phyloP scores from a whole-genome alignment of 1,140 invertebrate species.

The Magallana gigas region DNA sequence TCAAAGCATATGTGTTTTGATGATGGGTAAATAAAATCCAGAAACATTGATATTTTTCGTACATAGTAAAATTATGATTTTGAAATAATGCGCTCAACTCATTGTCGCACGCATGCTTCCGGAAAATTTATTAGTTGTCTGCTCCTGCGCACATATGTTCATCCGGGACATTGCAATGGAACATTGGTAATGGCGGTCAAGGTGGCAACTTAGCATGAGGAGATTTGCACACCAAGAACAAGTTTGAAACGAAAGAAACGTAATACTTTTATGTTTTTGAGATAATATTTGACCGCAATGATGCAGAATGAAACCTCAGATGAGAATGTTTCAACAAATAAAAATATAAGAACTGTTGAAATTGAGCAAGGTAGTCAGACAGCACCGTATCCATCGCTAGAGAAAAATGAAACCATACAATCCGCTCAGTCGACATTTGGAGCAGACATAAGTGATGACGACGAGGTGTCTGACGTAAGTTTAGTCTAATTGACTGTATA shows the following conservation, averaged over 20 bases:
- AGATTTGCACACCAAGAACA: conserved; percentile 61
- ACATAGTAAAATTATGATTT: background rate
- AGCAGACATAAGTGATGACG: conserved; percentile 94
- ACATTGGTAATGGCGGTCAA: conserved; percentile 78
- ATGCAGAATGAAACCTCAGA: conserved; percentile 93
- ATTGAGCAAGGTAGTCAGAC: conserved; percentile 70
- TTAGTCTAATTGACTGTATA: background rate
- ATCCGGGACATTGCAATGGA: conserved; percentile 74
- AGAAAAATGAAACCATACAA: conserved; percentile 84
- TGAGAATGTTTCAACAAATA: conserved; percentile 85
- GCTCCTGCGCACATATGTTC: conserved; percentile 71
- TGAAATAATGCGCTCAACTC: background rate
- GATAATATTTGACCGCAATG: conserved; percentile 77
- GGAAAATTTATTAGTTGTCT: conserved; percentile 60
- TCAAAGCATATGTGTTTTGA: too few relatives aligned
- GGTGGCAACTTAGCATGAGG: conserved; percentile 74
- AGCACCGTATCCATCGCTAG: conserved; percentile 68
- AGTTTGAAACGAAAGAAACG: conserved; percentile 47
- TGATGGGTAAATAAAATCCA: background rate
- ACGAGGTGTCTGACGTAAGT: conserved; percentile 93
- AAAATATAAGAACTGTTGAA: conserved; percentile 79
- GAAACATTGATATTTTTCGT: background rate
- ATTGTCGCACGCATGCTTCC: conserved; percentile 36
- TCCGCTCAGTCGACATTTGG: conserved; percentile 89
- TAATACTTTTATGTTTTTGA: conserved; percentile 48